These are phyloP conservation scores for Paracentrotus lividus DNA, from an alignment of 53 echinoderm and acorn worm species.

Conservation along the genomic window DNA sequence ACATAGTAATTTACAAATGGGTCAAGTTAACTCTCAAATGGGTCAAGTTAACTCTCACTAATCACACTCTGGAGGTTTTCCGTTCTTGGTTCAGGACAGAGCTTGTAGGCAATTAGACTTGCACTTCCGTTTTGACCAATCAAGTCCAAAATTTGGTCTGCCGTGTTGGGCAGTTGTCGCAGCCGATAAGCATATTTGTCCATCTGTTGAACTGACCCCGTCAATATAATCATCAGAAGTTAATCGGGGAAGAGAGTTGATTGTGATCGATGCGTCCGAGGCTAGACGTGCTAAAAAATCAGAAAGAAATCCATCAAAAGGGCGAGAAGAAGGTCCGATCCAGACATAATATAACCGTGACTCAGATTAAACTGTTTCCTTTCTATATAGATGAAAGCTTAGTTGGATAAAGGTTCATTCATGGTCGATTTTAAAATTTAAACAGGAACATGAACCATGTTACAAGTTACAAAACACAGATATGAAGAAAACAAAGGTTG, in stretches of 20 bases:
- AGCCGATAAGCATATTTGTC: slow-evolving; percentile 11
- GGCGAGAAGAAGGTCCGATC: slow-evolving; percentile 18
- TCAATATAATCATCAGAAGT: slow-evolving; percentile 14
- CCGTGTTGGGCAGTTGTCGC: slow-evolving; percentile 29
- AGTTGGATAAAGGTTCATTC: no score
- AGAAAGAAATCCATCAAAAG: neutral
- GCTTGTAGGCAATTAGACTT: neutral
- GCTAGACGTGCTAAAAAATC: neutral
- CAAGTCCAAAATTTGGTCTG: neutral
- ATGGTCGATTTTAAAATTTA: no score
- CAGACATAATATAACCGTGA: slow-evolving; percentile 21
- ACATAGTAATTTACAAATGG: neutral
- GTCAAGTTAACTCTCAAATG: neutral
- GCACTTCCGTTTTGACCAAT: slow-evolving; percentile 24
- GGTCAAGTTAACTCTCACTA: neutral
- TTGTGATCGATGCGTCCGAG: slow-evolving; percentile 43
- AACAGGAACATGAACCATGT: no score
- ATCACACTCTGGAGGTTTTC: neutral
- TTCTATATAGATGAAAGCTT: neutral
- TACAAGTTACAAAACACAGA: no score
- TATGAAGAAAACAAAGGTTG: no score
- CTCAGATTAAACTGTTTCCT: slow-evolving; percentile 35
- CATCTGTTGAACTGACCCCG: slow-evolving; percentile 51
- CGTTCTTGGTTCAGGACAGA: neutral
- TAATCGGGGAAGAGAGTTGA: slow-evolving; percentile 35